Evolutionary conservation across 2,797 vertebrate genomes (phyloP).

Genomic region (Tapera naevia): DNA sequence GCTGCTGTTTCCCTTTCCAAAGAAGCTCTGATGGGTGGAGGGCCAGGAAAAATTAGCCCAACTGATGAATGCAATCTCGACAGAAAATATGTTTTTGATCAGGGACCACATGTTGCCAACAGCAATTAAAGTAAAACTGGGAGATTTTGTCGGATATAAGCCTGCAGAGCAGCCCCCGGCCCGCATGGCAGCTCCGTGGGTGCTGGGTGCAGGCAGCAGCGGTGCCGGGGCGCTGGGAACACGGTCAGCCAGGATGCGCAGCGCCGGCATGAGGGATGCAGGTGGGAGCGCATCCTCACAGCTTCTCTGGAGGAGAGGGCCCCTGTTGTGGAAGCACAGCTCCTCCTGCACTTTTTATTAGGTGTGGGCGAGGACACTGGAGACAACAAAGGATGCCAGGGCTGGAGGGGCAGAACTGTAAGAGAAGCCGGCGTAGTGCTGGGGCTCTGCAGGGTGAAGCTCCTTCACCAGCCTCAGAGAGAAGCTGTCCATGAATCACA

Average conservation of each 20-base stretch:
- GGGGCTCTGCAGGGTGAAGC: not conserved
- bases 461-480: fast-evolving
- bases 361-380: fast-evolving
- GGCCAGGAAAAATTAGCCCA: conserved; percentile 82
- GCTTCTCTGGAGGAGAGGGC: fast-evolving
- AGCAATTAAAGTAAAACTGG: conserved; percentile 79
- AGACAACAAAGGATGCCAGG: not conserved
- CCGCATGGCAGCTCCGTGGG: not conserved
- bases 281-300: fast-evolving
- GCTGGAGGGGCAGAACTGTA: not conserved
- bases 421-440: fast-evolving
- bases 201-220: too few relatives aligned
- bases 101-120: conserved; percentile 81
- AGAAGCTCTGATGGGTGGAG: conserved; percentile 77
- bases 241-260: fast-evolving
- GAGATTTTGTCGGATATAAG: conserved; percentile 73
- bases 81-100: conserved; percentile 85
- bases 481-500: not conserved
- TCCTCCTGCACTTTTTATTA: too few relatives aligned
- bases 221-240: not conserved
- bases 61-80: conserved; percentile 78
- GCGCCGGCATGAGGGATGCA: not conserved
- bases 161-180: conserved; percentile 16
- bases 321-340: fast-evolving
- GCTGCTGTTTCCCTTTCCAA: conserved; percentile 80